Percentiles rank a stretch among this genome's conserved stretches.
phyloP scores from a whole-genome alignment of 2,888 invertebrate species.

The Laspeyria flexula region DNA sequence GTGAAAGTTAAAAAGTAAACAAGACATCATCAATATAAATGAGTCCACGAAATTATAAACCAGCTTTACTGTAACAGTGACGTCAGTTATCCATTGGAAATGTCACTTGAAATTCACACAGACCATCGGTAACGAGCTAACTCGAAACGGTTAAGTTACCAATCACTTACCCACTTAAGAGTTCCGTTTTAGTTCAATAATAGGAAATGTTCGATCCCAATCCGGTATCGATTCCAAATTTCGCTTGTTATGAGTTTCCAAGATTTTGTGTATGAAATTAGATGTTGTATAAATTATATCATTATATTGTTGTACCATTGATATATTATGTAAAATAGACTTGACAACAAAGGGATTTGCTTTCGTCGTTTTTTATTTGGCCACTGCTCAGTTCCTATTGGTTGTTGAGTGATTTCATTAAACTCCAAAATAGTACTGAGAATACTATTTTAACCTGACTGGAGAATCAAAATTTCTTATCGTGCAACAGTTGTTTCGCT shows the following conservation, averaged over 20 bases:
- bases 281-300: constrained; percentile 1
- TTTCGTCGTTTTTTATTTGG: too few relatives aligned
- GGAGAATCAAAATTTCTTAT: too few relatives aligned
- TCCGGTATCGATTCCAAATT: constrained; percentile 41
- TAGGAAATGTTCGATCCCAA: constrained; percentile 51
- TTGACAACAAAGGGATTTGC: too few relatives aligned
- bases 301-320: constrained; percentile 3
- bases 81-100: constrained; percentile 16
- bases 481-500: too few relatives aligned
- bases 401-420: too few relatives aligned
- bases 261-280: constrained; percentile 33
- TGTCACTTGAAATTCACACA: constrained; percentile 43
- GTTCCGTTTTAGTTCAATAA: constrained; percentile 49
- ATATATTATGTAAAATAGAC: too few relatives aligned
- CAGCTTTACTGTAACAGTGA: constrained; percentile 7
- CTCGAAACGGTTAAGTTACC: constrained; percentile 58
- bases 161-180: constrained; percentile 57
- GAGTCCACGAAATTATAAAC: too few relatives aligned
- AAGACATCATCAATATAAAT: too few relatives aligned
- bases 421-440: too few relatives aligned
- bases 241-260: constrained; percentile 41
- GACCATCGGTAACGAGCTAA: constrained; percentile 56
- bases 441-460: too few relatives aligned
- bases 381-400: too few relatives aligned
- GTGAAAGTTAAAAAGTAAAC: too few relatives aligned